Evolutionary conservation across 2,113 vertebrate genomes (phyloP).

Genomic region (Nycticryphes semicollaris): DNA sequence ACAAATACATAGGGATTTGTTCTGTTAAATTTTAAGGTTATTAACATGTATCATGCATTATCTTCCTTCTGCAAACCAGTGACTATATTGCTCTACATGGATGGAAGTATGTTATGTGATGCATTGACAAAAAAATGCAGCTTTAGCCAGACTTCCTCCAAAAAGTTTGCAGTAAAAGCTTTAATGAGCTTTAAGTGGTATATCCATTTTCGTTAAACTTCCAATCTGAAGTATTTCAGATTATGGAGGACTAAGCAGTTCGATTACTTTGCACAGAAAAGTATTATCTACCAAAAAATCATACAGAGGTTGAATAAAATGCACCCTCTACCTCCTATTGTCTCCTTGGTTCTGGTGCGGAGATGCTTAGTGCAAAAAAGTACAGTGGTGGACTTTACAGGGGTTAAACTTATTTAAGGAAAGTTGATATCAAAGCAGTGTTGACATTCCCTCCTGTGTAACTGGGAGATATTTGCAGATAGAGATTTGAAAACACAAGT

Average conservation of each 20-base stretch:
- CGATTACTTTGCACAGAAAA: not conserved
- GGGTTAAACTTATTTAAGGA: not conserved
- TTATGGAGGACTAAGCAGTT: not conserved
- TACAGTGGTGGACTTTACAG: not conserved
- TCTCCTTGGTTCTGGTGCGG: not conserved
- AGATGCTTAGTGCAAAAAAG: not conserved
- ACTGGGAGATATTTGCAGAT: not conserved
- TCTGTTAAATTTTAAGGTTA: not conserved
- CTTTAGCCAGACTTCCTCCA: not conserved
- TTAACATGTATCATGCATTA: not conserved
- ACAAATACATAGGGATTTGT: not conserved
- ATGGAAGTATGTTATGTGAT: not conserved
- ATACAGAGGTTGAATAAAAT: not conserved
- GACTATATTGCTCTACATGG: not conserved
- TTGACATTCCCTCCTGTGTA: not conserved
- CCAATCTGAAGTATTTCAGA: not conserved
- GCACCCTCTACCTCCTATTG: fast-evolving
- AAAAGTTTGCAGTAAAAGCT: not conserved
- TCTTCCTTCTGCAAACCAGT: not conserved
- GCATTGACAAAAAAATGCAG: not conserved
- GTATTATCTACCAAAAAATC: not conserved
- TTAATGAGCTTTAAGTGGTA: not conserved
- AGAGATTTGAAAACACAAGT: not conserved
- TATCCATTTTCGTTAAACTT: not conserved
- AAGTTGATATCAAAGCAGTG: not conserved